Evolutionary conservation across 2,113 vertebrate species (phyloP).

Genomic region (Etheostoma cragini): DNA sequence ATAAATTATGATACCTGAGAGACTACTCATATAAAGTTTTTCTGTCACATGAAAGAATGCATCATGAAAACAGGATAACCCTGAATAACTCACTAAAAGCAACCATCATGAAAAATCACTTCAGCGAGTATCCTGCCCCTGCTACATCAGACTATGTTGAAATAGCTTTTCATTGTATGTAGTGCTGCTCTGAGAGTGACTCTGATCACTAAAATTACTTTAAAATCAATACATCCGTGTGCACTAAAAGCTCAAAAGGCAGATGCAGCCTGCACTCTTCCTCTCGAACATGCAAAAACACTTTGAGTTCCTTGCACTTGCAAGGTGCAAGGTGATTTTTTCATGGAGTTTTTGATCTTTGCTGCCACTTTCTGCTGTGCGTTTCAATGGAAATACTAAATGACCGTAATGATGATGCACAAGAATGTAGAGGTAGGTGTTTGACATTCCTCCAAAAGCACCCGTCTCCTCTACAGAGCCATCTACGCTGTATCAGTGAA

Average conservation of each 20-base stretch:
- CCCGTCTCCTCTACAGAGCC: conserved; percentile 75
- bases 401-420: conserved; percentile 69
- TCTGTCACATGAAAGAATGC: conserved; percentile 9
- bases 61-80: not conserved
- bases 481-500: conserved; percentile 87
- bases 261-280: conserved; percentile 54
- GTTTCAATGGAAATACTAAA: conserved; percentile 61
- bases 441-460: conserved; percentile 74
- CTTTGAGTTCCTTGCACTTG: conserved; percentile 49
- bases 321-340: conserved; percentile 59
- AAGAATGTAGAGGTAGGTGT: conserved; percentile 71
- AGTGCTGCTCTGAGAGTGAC: conserved; percentile 51
- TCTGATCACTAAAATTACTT: conserved; percentile 59
- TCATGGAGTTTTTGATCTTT: conserved; percentile 58
- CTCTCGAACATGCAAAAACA: conserved; percentile 79
- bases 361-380: conserved; percentile 41
- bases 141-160: conserved; percentile 23
- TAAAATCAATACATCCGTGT: conserved; percentile 76
- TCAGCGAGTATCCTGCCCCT: conserved; percentile 11
- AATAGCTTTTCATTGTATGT: conserved; percentile 55
- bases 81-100: conserved; percentile 44
- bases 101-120: conserved; percentile 43
- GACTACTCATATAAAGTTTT: not conserved
- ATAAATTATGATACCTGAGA: conserved; percentile 45
- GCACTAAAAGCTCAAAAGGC: conserved; percentile 70